Conservation (phyloP, 2,888 invertebrate genomes). For the Cataglyphis rosenhaueri region DNA sequence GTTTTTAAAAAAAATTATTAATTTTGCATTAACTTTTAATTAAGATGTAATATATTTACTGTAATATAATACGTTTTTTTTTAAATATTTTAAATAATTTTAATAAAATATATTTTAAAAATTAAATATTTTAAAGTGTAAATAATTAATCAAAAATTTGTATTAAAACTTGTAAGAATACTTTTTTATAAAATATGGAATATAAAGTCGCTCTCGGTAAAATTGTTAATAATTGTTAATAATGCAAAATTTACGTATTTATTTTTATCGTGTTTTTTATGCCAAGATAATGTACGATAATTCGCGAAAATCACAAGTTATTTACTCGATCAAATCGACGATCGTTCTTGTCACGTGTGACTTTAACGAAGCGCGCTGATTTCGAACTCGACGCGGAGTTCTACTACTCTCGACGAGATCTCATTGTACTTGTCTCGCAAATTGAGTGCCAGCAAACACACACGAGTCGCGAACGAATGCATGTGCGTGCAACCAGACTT, state of each 20-base stretch:
- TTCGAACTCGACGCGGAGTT: slow-evolving; percentile 24
- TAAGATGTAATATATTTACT: background rate
- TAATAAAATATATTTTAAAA: background rate
- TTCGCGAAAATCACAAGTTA: slow-evolving; percentile 19
- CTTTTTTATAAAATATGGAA: background rate
- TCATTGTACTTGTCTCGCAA: slow-evolving; percentile 34
- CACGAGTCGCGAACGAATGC: background rate
- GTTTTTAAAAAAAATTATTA: background rate
- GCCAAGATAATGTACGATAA: background rate
- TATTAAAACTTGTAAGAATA: background rate
- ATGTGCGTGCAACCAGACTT: slow-evolving; percentile 12
- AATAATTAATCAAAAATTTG: background rate
- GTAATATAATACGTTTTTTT: background rate
- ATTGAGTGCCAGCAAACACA: background rate
- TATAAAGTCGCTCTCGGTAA: background rate
- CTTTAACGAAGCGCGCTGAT: slow-evolving; percentile 27
- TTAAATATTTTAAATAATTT: background rate
- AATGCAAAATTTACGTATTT: background rate
- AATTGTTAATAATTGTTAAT: background rate
- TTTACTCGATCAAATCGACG: background rate
- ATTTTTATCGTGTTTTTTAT: background rate
- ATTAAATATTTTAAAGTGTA: background rate
- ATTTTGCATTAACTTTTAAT: background rate
- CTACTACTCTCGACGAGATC: slow-evolving; percentile 46
- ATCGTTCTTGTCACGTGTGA: slow-evolving; percentile 2